phyloP scores from a whole-genome alignment of 2,888 invertebrate species.

The Eumerus sabulonum region DNA sequence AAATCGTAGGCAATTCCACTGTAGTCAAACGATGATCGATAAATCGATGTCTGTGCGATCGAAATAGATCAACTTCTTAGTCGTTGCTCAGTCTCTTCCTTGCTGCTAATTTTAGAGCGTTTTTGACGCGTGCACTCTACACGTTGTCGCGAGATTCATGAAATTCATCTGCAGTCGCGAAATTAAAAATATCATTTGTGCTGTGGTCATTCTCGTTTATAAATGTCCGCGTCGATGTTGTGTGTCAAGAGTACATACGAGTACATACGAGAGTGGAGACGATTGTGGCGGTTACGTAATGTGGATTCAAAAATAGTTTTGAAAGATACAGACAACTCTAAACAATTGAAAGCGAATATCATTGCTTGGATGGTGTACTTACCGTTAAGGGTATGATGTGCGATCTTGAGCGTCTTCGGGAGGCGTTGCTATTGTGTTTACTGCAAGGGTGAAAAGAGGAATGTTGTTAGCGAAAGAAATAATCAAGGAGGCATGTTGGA shows the following conservation, averaged over 20 bases:
- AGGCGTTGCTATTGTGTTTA: neutral
- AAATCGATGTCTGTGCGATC: slow-evolving; percentile 16
- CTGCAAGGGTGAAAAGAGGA: neutral
- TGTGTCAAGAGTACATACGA: too few species aligned
- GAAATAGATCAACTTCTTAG: slow-evolving; percentile 28
- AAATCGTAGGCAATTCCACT: neutral
- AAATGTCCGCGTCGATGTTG: slow-evolving; percentile 7
- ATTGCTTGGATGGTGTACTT: neutral
- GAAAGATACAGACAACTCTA: too few species aligned
- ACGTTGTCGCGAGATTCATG: slow-evolving; percentile 1
- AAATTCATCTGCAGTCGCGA: slow-evolving; percentile 42
- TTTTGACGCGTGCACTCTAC: neutral
- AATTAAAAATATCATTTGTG: slow-evolving; percentile 7
- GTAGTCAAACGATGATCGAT: slow-evolving; percentile 24
- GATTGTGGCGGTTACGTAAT: too few species aligned
- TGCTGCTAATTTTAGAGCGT: slow-evolving; percentile 42
- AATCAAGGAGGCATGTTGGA: too few species aligned
- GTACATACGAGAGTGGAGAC: slow-evolving; percentile 16
- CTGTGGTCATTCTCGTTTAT: slow-evolving; percentile 16
- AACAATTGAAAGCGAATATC: too few species aligned
- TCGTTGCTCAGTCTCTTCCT: neutral
- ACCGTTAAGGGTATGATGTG: neutral
- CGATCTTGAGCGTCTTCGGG: neutral
- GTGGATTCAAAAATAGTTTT: neutral
- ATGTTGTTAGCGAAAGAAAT: neutral